Base-by-base conservation (phyloP, 2,797 vertebrate genomes). In the Clarias pachynema region DNA sequence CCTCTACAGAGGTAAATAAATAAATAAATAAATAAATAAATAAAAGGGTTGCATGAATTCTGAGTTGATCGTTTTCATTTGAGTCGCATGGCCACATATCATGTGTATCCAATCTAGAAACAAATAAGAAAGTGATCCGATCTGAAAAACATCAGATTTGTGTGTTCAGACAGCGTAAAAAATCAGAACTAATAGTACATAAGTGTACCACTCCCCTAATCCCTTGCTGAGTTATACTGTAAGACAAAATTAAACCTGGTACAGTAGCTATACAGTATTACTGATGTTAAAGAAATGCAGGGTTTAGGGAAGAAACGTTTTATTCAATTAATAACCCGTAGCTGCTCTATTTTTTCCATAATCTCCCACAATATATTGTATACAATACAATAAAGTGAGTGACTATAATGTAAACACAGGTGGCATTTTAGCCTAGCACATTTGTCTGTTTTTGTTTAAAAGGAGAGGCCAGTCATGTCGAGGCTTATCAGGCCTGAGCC, bases 381-480 rank as follows among this genome's bases (percentile, higher is more conserved):
- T 73, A 73, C 73, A 65, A 75, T 62, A 40, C 65, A 60, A 59
- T 68, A 68, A 86, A 78, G 29, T 75, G 74, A 40, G 40, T 75
- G 74, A 82, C 79, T 37, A 79, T 73, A 49, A 66, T 62, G 26
- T 65, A 73, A 68, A 82, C 82, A 84, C 57, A 82, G 49, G 15
- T n/a, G 22, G 78, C 62, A 89, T 78, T 59, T 84, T 66, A 80
- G 85, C 77, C 82, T 31, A 29, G 59, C 60, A 65, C 83, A 79
- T 87, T 87, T 81, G 82, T 87, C 84, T 86, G 79, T 65, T 86
- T 90, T 78, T 88, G 85, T 85, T 88, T 86, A 86, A 87, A 90
- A 72, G 84, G 69, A 86, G 83, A 88, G 57, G 74, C 73, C 12
- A 85, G 73, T 66, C 69, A 68, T 86, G 81, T 89, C 49, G 37